phyloP scores from a whole-genome alignment of 2,113 vertebrate genomes.

The Myiopsitta monachus region DNA sequence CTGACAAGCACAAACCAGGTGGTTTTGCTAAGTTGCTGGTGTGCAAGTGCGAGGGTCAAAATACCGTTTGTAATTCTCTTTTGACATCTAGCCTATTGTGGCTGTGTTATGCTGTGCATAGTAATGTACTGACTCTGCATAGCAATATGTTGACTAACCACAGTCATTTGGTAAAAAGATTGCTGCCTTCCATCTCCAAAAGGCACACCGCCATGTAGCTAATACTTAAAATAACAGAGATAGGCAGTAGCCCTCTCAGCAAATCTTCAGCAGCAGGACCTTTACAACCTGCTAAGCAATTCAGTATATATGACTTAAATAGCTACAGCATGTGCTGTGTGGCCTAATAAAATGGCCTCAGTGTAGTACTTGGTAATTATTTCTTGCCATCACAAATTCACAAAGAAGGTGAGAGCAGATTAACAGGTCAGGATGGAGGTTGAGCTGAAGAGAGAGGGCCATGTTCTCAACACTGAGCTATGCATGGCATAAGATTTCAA shows the following conservation, averaged over 20 bases:
- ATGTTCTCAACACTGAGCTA: background rate
- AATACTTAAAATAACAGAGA: constrained; percentile 26
- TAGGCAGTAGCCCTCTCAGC: constrained; percentile 16
- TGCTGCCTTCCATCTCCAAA: constrained; percentile 23
- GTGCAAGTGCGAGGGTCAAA: background rate
- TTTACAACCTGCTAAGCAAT: constrained; percentile 5
- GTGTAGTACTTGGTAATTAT: background rate
- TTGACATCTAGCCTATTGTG: constrained; percentile 27
- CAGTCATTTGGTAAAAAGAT: background rate
- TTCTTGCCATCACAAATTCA: background rate
- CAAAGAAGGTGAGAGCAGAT: background rate
- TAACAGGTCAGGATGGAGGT: background rate
- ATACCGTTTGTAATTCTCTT: background rate
- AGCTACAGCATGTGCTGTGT: background rate
- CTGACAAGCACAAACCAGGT: background rate
- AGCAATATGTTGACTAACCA: background rate
- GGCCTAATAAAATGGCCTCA: background rate
- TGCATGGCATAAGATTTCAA: background rate
- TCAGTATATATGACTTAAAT: background rate
- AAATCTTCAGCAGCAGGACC: constrained; percentile 1
- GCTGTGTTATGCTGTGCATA: constrained; percentile 2
- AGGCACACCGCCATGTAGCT: background rate
- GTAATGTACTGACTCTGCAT: constrained; percentile 20
- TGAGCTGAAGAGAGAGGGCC: background rate
- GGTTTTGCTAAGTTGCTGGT: background rate